Evolutionary conservation across 2,113 vertebrate species (phyloP), one percentile per base, ranked within the genome.

Genomic region (Atrichornis clamosus): DNA sequence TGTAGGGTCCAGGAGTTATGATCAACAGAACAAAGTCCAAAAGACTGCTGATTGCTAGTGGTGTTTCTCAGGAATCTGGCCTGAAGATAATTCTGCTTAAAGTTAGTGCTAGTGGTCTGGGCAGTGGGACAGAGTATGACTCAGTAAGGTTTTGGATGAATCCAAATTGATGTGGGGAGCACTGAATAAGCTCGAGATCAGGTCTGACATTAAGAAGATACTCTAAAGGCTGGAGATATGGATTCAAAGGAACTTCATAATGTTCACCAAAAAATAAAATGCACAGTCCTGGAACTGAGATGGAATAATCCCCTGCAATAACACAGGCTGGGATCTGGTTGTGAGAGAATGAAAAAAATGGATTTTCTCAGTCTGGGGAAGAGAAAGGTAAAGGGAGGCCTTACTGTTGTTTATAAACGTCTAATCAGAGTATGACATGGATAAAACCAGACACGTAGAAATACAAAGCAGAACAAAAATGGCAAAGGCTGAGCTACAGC

Each of bases 401-500:
- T 65, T 62, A 11, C 1, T 58, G 3, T 4, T 78, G 4, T 28
- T 78, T 59, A 12, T 28, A 58, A 27, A 2, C 39, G 2, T 11
- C 47, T 15, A 67, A 27, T 59, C n/a, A 30, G 15, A 70, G 7
- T 15, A 27, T 30, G 42, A 27, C 17, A 10, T 41, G 22, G 15
- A 37, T 68, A 8, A 76, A 89, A 89, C 9, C 13, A 42, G 26
- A 20, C 9, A 18, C 4, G 65, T 50, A 47, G 19, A 79, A 59
- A 59, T 46, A 50, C 7, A 77, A 7, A 79, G 35, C 12, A 30
- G 37, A 70, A 39, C 2, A 42, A 35, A 24, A 70, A 65, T 35
- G 16, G 4, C 6, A 58, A 85, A 75, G 18, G 4, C 27, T 0
- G 0, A 90, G 5, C 7, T 73, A 13, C 5, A 87, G 16, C 6